Evolutionary conservation across 2,797 vertebrate species (phyloP), one percentile per base, ranked within the genome.

Genomic region (Percopsis omiscomaycus): DNA sequence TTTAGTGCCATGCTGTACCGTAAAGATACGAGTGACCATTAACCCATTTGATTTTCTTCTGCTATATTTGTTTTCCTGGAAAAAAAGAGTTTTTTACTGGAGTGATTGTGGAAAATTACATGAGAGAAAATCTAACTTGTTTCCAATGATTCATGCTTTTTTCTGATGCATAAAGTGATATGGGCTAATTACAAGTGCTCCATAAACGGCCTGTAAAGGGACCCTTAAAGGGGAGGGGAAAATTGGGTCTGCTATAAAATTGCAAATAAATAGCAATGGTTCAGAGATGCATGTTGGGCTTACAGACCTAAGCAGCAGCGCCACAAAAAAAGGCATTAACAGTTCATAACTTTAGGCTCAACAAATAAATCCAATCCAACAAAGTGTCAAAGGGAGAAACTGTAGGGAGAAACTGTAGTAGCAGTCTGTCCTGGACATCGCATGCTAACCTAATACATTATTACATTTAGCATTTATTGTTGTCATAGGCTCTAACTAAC

Each of bases 41-140:
- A 42, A 5, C 37, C 2, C 6, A 42, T 42, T 42, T 42, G 6
- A 42, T 42, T 22, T 22, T 22, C 1, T 22, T 22, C 22, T 22
- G 22, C 22, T 22, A 22, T 22, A 22, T 22, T 62, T 80, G 79
- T 67, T 82, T 79, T 73, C 69, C 68, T 22, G 22, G 22, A 22
- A 22, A 56, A 67, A 66, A 69, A 70, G 65, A 12, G 0, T 46
- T 83, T 59, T 28, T 84, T 83, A 82, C 77, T 83, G 77, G 74
- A 85, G 85, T 62, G 61, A 80, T 68, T 78, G 68, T 78, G 86
- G 82, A 86, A 83, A 87, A 85, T 78, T 57, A 80, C 64, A 78
- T 29, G 62, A 76, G 58, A 73, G 56, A 57, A 67, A 15, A 50
- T 82, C 64, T 67, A 44, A 63, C 69, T 3, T 12, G 15, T 83